These are phyloP conservation scores for Lepus townsendii DNA, from an alignment of 2,797 vertebrate species.

Conservation along the genomic window DNA sequence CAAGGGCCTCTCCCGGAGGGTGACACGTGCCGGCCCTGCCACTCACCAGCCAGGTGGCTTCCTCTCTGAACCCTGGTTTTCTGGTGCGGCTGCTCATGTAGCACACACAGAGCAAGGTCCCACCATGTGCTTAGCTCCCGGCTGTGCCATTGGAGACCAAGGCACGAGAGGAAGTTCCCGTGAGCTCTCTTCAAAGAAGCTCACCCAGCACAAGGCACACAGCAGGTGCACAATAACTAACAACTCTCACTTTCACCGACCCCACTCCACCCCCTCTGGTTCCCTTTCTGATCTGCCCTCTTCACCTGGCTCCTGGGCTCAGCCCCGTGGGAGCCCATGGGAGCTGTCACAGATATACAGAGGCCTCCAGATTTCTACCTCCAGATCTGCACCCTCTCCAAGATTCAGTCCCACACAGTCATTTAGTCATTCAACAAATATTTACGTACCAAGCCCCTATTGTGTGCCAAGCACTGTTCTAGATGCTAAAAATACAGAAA, in stretches of 20 bases:
- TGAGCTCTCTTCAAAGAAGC: conserved; percentile 1
- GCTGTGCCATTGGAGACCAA: neutral
- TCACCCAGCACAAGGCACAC: neutral
- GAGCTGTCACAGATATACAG: neutral
- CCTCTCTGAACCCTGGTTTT: neutral
- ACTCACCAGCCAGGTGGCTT: neutral
- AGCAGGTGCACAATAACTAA: neutral
- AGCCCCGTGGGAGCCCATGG: neutral
- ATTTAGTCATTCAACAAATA: conserved; percentile 32
- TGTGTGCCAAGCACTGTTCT: neutral
- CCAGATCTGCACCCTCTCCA: neutral
- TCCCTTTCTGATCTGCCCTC: neutral
- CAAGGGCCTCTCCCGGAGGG: neutral
- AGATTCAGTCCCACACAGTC: neutral
- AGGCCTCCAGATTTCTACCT: neutral
- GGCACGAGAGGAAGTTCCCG: neutral
- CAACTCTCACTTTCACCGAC: neutral
- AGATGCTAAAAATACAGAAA: neutral
- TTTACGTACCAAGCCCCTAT: neutral
- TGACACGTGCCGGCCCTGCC: neutral
- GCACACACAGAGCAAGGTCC: neutral
- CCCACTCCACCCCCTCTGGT: neutral
- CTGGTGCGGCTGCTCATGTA: neutral
- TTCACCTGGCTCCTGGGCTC: neutral
- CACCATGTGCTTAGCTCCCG: neutral